A percentile compares a stretch with the other conserved stretches of the same genome.
Evolutionary conservation across 2,797 vertebrate genomes (phyloP).

Genomic region (Sternarchorhynchus goeldii): DNA sequence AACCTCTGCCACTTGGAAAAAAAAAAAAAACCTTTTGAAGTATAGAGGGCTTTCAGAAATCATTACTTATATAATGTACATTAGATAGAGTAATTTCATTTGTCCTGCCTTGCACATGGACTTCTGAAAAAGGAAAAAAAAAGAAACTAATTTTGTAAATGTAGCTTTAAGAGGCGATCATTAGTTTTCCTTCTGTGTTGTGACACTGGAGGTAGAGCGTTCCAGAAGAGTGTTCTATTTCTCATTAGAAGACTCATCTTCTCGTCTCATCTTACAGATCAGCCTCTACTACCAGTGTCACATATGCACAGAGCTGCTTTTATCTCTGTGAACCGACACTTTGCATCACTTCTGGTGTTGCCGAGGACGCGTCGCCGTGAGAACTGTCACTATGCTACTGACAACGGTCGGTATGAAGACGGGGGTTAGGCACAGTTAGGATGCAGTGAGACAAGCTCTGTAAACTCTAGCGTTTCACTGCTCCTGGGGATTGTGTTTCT

Average conservation of each 20-base stretch:
- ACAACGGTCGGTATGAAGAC: conserved; percentile 35
- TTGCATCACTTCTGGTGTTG: conserved; percentile 36
- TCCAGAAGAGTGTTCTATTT: not conserved
- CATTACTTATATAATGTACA: conserved; percentile 26
- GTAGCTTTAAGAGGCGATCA: conserved; percentile 28
- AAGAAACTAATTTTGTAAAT: conserved; percentile 33
- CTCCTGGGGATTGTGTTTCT: conserved; percentile 53
- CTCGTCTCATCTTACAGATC: conserved; percentile 7
- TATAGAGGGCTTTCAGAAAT: conserved; percentile 35
- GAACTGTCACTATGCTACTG: conserved; percentile 32
- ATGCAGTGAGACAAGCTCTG: conserved; percentile 48
- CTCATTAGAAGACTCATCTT: not conserved
- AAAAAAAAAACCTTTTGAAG: conserved; percentile 29
- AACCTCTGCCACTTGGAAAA: not conserved
- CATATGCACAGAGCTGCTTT: conserved; percentile 27
- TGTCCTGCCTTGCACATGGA: conserved; percentile 16
- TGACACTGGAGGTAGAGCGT: conserved; percentile 18
- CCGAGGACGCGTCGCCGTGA: conserved; percentile 48
- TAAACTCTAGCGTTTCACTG: conserved; percentile 54
- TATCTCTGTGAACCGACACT: conserved; percentile 35
- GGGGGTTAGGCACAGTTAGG: conserved; percentile 45
- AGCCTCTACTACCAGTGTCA: not conserved
- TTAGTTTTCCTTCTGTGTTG: conserved; percentile 27
- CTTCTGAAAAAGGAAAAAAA: not conserved
- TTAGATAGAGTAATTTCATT: conserved; percentile 28